Evolutionary conservation across 2,113 vertebrate genomes (phyloP).

Genomic region (Dicrurus megarhynchus): DNA sequence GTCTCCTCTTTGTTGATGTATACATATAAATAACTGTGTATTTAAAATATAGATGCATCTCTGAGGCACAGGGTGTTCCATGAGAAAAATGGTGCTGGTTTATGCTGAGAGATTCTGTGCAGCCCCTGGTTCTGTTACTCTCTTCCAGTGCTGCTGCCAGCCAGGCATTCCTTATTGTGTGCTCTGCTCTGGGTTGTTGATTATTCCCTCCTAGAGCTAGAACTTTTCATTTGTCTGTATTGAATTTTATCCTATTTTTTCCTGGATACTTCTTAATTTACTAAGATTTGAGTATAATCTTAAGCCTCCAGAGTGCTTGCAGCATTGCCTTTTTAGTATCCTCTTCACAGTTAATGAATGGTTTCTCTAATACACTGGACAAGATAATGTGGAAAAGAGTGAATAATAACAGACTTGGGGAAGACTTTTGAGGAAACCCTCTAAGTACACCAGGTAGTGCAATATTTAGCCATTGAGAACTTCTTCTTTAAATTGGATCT

Average conservation of each 20-base stretch:
- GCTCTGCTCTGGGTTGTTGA: not conserved
- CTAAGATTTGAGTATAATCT: slow-evolving; percentile 1
- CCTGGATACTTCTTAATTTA: not conserved
- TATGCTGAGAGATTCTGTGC: not conserved
- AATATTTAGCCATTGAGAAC: not conserved
- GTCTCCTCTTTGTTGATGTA: not conserved
- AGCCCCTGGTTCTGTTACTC: not conserved
- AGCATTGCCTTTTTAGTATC: slow-evolving; percentile 16
- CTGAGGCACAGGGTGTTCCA: not conserved
- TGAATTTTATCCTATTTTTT: not conserved
- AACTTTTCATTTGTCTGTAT: slow-evolving; percentile 23
- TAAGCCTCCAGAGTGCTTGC: not conserved
- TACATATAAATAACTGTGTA: not conserved
- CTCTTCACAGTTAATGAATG: slow-evolving; percentile 36
- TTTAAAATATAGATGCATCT: not conserved
- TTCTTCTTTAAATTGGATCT: not conserved
- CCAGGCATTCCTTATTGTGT: not conserved
- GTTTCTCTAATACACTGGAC: slow-evolving; percentile 36
- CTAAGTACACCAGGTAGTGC: not conserved
- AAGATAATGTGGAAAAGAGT: slow-evolving; percentile 16
- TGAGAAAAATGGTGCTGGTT: not conserved
- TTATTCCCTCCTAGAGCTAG: slow-evolving; percentile 32
- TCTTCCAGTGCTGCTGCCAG: not conserved
- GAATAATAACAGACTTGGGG: not conserved
- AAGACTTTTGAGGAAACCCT: not conserved